Conservation (phyloP, 2,113 vertebrate genomes). For the Chaetura pelagica region DNA sequence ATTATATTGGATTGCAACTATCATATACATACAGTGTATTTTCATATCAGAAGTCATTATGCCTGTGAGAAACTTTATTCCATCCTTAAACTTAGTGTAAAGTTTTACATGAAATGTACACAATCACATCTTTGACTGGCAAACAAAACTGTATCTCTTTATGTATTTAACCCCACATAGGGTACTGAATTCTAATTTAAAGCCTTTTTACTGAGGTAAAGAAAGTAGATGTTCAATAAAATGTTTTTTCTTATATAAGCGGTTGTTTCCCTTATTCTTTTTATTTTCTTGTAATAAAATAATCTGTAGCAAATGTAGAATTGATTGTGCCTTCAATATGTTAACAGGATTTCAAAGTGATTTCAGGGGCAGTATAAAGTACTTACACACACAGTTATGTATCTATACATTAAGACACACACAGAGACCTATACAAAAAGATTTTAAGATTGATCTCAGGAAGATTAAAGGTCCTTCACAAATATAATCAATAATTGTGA, state of each 20-base stretch:
- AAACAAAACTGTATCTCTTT: neutral
- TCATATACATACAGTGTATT: neutral
- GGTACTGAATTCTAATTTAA: neutral
- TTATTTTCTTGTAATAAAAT: neutral
- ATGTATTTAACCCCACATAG: neutral
- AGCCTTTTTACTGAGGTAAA: neutral
- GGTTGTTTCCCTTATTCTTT: neutral
- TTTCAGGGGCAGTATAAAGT: neutral
- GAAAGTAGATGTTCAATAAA: neutral
- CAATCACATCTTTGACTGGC: neutral
- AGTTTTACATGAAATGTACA: neutral
- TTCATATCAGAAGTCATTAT: neutral
- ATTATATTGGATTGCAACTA: neutral
- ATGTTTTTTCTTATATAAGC: neutral
- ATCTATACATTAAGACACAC: neutral
- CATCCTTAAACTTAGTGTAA: neutral
- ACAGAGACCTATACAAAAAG: neutral
- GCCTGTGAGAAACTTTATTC: conserved; percentile 24
- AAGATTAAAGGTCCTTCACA: neutral
- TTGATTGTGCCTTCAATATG: neutral
- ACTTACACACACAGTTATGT: neutral
- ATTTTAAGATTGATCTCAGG: neutral
- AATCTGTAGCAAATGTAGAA: neutral
- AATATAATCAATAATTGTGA: neutral
- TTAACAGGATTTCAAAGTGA: neutral